phyloP scores from a whole-genome alignment of 2,113 vertebrate genomes.

The Nycticorax nycticorax region DNA sequence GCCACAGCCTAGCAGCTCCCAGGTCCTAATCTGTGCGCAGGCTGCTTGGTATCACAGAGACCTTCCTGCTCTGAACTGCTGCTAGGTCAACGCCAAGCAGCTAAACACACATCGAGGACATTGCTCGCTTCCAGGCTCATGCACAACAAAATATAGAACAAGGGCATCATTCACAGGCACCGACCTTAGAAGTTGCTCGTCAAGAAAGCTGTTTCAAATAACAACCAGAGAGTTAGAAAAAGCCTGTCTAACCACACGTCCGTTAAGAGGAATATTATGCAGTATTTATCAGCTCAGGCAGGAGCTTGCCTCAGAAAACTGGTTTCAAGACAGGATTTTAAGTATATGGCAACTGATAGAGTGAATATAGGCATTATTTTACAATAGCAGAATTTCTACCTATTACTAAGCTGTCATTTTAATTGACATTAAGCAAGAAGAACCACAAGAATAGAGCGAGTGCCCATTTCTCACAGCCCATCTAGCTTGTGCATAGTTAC shows the following conservation, averaged over 20 bases:
- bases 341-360: neutral
- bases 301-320: neutral
- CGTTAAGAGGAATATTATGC: neutral
- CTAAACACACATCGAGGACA: accelerated
- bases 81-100: neutral
- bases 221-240: neutral
- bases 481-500: constrained; percentile 33
- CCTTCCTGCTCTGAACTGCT: neutral
- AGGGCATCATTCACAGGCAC: neutral
- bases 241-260: neutral
- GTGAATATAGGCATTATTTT: neutral
- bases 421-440: constrained; percentile 71
- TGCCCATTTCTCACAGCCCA: constrained; percentile 69
- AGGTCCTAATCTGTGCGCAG: neutral
- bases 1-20: neutral
- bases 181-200: neutral
- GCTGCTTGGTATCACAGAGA: neutral
- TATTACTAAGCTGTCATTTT: constrained; percentile 63
- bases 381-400: neutral
- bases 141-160: neutral
- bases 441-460: constrained; percentile 53
- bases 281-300: neutral
- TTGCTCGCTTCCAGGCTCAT: neutral
- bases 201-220: constrained; percentile 18
- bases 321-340: neutral